Evolutionary conservation across 1,140 invertebrate species (phyloP).

Genomic region (Proctacanthus coquilletti): DNA sequence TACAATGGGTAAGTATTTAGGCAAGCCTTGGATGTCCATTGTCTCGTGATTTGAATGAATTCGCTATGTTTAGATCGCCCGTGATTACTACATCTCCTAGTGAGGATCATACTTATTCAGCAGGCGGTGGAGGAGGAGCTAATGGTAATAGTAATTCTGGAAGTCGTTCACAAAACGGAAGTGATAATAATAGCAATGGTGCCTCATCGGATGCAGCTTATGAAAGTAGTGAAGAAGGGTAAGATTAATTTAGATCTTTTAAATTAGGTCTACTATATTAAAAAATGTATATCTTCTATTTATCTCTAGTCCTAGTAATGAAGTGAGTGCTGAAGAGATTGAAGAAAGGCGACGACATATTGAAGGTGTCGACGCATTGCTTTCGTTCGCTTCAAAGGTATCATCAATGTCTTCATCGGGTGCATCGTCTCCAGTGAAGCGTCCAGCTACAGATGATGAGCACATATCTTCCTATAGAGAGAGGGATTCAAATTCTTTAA

Average conservation of each 20-base stretch:
- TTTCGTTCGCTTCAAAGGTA: slow-evolving; percentile 24
- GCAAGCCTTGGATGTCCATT: too few species aligned
- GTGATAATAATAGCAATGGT: slow-evolving; percentile 23
- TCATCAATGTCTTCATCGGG: slow-evolving; percentile 11
- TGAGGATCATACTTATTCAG: slow-evolving; percentile 64
- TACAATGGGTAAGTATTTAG: slow-evolving; percentile 27
- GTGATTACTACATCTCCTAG: slow-evolving; percentile 57
- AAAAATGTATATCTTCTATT: slow-evolving; percentile 3
- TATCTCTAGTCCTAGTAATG: slow-evolving; percentile 11
- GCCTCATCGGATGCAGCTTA: slow-evolving; percentile 34
- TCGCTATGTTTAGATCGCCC: slow-evolving; percentile 22
- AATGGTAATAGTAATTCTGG: slow-evolving; percentile 14
- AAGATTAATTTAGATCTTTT: slow-evolving; percentile 11
- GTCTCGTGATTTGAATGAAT: slow-evolving; percentile 1
- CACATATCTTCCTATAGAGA: too few species aligned
- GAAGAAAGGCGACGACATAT: slow-evolving; percentile 60
- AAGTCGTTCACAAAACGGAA: slow-evolving; percentile 12
- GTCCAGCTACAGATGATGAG: slow-evolving; percentile 24
- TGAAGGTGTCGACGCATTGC: slow-evolving; percentile 61
- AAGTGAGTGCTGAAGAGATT: slow-evolving; percentile 33
- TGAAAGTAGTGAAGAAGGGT: slow-evolving; percentile 37
- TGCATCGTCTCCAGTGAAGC: slow-evolving; percentile 24
- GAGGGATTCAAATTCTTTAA: too few species aligned
- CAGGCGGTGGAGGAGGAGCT: slow-evolving; percentile 25
- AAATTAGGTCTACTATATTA: not conserved